Evolutionary conservation across 2,888 invertebrate species (phyloP), one percentile per base, ranked within the genome.

Genomic region (Epiblema foenella): DNA sequence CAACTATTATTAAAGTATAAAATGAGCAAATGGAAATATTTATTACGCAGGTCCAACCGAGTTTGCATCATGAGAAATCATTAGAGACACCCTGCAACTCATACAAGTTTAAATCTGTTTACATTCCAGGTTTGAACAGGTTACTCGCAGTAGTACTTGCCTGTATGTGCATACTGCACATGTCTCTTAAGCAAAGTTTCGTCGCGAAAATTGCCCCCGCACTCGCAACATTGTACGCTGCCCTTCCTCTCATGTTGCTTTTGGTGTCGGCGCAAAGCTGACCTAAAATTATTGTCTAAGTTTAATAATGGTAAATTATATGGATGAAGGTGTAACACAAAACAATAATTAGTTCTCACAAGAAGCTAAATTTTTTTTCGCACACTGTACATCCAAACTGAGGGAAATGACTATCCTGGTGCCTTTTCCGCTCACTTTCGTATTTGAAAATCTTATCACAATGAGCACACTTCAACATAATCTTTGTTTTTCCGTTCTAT

Each of bases 161-260:
- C 93, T 83, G 87, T 89, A 76, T 94, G 94, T 57, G 93, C 89
- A 85, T 93, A 92, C 77, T 89, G 88, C 1, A 85, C 81, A 70
- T 94, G 94, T 11, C 93, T 81, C 69, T 89, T 84, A 0, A 94
- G 83, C 4, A 93, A 84, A 39, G 77, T 77, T 17, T 90, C 84
- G 78, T 93, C 93, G n/a, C 85, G 79, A 67, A 93, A 94, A 60
- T 81, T 85, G 52, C 85, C 80, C 9, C 83, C 78, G 74, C 94
- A 94, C 37, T 88, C 77, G 0, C 77, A 77, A 75, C 94, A 93
- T 52, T 77, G 78, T 12, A 88, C 92, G 73, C 77, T 86, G 1
- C 85, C 88, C 2, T 79, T 86, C 59, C 93, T 85, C 68, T 87
- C 83, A 77, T 93, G 93, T 76, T 92, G 92, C 73, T 92, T 92